phyloP scores from a whole-genome alignment of 2,113 vertebrate species.

The Tapirus terrestris region DNA sequence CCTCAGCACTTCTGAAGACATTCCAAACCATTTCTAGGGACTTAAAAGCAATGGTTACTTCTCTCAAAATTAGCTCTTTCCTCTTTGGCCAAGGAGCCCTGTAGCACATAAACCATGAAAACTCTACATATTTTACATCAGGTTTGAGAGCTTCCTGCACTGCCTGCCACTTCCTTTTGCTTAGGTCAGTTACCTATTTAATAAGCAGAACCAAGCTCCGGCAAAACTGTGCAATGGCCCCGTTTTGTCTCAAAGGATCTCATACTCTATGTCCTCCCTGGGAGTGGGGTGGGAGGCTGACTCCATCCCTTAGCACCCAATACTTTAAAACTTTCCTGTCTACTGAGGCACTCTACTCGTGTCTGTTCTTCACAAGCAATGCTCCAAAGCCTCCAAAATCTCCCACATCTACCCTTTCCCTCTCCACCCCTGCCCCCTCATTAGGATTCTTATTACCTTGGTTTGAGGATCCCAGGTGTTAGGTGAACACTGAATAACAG shows the following conservation, averaged over 20 bases:
- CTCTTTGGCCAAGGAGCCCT: background rate
- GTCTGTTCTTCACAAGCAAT: background rate
- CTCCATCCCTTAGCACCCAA: background rate
- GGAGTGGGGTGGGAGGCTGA: background rate
- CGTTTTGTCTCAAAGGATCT: background rate
- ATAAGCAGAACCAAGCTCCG: background rate
- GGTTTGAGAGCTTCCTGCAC: background rate
- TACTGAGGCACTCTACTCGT: background rate
- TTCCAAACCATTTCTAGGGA: constrained; percentile 6
- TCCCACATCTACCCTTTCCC: background rate
- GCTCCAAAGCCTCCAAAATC: background rate
- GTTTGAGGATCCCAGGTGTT: background rate
- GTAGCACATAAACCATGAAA: background rate
- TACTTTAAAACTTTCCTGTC: background rate
- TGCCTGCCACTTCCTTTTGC: background rate
- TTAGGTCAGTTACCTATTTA: background rate
- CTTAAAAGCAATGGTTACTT: background rate
- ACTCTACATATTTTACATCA: background rate
- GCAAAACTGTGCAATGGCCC: background rate
- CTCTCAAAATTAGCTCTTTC: constrained; percentile 41
- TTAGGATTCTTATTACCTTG: background rate
- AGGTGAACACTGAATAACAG: background rate
- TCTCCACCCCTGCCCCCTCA: background rate
- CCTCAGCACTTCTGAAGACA: background rate
- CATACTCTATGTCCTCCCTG: background rate